These are phyloP conservation scores for Eupithecia subumbrata DNA, from an alignment of 2,888 invertebrate genomes.

Conservation along the genomic window DNA sequence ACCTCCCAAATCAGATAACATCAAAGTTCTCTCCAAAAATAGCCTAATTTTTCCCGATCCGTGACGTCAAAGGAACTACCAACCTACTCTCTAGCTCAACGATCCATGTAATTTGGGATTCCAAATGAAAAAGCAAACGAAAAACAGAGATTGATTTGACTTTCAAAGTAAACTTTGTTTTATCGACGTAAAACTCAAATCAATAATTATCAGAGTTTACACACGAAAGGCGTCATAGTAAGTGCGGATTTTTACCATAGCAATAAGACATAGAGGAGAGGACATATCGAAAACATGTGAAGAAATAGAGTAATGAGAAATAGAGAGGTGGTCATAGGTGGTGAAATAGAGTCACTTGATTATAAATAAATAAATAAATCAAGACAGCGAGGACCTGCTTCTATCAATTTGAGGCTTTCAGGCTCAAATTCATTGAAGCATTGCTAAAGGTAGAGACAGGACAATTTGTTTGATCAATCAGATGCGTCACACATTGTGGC, in stretches of 20 bases:
- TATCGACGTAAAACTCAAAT: background rate
- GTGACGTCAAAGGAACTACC: slow-evolving; percentile 26
- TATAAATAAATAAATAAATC: too few species aligned
- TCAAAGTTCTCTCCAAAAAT: slow-evolving; percentile 23
- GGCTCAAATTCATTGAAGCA: background rate
- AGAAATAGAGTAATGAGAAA: too few species aligned
- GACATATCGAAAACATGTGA: background rate
- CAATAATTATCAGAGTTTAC: background rate
- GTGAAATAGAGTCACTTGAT: background rate
- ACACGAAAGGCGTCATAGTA: background rate
- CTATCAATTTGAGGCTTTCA: background rate
- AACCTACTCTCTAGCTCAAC: slow-evolving; percentile 21
- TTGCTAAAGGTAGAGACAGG: background rate
- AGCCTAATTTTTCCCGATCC: slow-evolving; percentile 14
- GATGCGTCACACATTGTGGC: background rate
- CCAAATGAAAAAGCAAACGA: slow-evolving; percentile 15
- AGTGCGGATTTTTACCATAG: background rate
- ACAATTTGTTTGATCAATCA: background rate
- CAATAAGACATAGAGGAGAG: background rate
- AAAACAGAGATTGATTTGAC: slow-evolving; percentile 7
- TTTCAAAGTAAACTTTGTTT: background rate
- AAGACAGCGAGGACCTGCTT: background rate
- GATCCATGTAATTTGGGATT: slow-evolving; percentile 27
- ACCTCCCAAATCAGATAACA: slow-evolving; percentile 15
- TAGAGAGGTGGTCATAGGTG: too few species aligned